These are phyloP conservation scores for Pseudois nayaur DNA, from an alignment of 2,113 vertebrate genomes.

Conservation along the genomic window DNA sequence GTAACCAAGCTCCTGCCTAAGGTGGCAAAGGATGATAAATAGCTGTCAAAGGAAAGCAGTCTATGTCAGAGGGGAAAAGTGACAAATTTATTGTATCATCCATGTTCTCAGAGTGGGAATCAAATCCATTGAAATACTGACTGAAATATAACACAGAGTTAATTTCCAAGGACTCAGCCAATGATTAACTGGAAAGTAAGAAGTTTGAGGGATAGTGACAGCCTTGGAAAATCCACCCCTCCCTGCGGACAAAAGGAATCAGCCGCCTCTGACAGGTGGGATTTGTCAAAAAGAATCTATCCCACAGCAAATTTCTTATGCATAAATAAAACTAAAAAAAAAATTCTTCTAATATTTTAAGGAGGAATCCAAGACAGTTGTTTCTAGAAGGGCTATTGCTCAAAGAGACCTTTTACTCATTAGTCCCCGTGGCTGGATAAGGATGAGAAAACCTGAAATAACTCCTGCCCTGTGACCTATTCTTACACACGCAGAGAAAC, in stretches of 20 bases:
- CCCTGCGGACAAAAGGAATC: not conserved
- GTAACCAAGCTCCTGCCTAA: not conserved
- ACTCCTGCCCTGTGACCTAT: not conserved
- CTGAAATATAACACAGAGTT: not conserved
- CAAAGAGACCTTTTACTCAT: not conserved
- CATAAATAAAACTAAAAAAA: not conserved
- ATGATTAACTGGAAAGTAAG: not conserved
- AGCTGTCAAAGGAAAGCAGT: not conserved
- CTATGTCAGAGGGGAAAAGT: not conserved
- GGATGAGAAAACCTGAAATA: not conserved
- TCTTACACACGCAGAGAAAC: not conserved
- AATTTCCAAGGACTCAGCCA: not conserved
- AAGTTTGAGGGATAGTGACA: not conserved
- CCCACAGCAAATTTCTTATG: not conserved
- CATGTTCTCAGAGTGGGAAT: not conserved
- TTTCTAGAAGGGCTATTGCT: not conserved
- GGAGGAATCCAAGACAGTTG: not conserved
- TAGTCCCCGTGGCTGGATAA: not conserved
- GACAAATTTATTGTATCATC: not conserved
- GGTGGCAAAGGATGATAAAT: not conserved
- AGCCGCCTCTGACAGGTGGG: not conserved
- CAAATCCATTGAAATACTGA: not conserved
- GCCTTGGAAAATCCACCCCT: not conserved
- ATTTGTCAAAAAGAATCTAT: not conserved
- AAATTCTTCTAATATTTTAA: not conserved